phyloP scores from a whole-genome alignment of 2,888 invertebrate species.

The Trisateles emortualis region DNA sequence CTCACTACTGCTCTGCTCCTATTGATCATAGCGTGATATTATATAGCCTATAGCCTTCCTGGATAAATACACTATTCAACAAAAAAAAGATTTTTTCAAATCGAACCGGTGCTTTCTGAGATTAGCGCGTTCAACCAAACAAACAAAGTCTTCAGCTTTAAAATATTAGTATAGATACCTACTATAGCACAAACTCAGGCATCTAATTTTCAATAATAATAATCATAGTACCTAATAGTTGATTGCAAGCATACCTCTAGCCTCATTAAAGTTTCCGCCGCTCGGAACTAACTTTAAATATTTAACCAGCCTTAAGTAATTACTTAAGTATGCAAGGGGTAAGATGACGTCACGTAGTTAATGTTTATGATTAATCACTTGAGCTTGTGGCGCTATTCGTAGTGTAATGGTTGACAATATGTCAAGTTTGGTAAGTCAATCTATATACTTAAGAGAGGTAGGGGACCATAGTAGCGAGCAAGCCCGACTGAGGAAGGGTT shows the following conservation, averaged over 20 bases:
- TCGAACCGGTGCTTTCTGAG: too few species aligned
- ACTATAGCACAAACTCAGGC: neutral
- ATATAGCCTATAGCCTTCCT: too few species aligned
- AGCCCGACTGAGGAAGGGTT: too few species aligned
- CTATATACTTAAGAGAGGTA: too few species aligned
- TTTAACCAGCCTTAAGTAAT: constrained; percentile 69
- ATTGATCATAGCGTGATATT: too few species aligned
- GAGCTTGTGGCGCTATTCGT: constrained; percentile 8
- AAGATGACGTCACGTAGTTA: constrained; percentile 40
- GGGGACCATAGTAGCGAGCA: too few species aligned
- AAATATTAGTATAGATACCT: too few species aligned
- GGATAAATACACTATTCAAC: too few species aligned
- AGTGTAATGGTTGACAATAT: constrained; percentile 2
- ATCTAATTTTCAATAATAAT: constrained; percentile 21
- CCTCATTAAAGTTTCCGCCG: constrained; percentile 51
- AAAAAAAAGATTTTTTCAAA: too few species aligned
- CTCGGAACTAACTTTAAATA: constrained; percentile 61
- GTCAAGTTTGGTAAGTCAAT: neutral
- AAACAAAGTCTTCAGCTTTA: too few species aligned
- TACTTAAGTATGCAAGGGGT: constrained; percentile 58
- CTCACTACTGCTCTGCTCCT: too few species aligned
- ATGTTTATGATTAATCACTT: constrained; percentile 52
- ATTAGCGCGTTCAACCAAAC: too few species aligned
- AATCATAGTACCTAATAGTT: constrained; percentile 37
- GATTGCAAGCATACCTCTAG: constrained; percentile 22